A percentile compares a stretch with the other conserved stretches of the same genome.
These are phyloP conservation scores for Eudyptes chrysolophus DNA, from an alignment of 2,113 vertebrate genomes.

Conservation along the genomic window DNA sequence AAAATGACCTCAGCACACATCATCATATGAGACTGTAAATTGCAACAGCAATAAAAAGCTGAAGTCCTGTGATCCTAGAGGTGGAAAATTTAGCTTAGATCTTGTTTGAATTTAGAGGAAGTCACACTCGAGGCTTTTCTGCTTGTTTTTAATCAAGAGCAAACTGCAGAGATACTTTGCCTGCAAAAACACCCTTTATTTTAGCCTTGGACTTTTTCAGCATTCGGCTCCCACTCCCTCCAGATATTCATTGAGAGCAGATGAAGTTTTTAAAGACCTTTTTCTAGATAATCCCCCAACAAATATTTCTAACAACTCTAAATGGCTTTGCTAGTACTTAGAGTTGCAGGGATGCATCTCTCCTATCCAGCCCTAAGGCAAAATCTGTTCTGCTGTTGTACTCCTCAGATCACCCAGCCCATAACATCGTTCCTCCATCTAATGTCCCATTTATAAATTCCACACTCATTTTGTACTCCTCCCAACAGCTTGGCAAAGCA, in stretches of 20 bases:
- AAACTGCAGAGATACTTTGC: neutral
- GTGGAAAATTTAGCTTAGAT: neutral
- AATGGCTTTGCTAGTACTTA: neutral
- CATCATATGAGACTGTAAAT: neutral
- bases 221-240: neutral
- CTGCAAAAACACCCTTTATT: neutral
- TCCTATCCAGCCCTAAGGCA: neutral
- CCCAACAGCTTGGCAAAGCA: slow-evolving; percentile 1
- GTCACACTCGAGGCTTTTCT: neutral
- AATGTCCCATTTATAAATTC: neutral
- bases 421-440: neutral
- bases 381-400: neutral
- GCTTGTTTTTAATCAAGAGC: neutral
- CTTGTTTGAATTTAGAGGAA: neutral
- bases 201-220: neutral
- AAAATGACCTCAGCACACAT: neutral
- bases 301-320: neutral
- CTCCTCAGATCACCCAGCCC: neutral
- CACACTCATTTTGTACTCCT: neutral
- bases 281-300: neutral
- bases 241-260: neutral
- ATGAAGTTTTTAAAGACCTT: neutral
- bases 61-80: neutral
- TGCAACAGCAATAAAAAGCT: neutral
- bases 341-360: neutral